These are phyloP conservation scores for Melanostigma gelatinosum DNA, from an alignment of 2,113 vertebrate genomes.

Conservation along the genomic window DNA sequence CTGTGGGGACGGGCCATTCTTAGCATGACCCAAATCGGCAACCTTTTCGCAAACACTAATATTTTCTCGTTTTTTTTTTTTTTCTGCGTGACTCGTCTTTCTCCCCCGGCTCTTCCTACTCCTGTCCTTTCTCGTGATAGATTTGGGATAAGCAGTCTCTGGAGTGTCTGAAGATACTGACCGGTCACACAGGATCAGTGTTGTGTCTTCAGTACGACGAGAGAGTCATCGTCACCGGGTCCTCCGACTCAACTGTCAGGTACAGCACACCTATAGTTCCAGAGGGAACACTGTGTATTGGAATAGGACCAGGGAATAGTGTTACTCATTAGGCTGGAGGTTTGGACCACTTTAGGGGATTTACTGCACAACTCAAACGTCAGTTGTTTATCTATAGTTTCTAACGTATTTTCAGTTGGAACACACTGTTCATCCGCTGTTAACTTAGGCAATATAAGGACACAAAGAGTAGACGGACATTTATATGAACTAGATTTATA, in stretches of 20 bases:
- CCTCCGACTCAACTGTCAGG: slow-evolving; percentile 99
- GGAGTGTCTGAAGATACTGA: slow-evolving; percentile 98
- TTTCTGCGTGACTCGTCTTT: slow-evolving; percentile 1
- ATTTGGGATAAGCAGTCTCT: slow-evolving; percentile 98
- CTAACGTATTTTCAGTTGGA: neutral
- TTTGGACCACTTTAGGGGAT: neutral
- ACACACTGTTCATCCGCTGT: neutral
- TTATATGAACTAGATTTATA: neutral
- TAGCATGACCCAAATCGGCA: slow-evolving; percentile 62
- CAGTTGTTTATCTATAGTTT: neutral
- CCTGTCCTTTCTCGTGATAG: slow-evolving; percentile 69
- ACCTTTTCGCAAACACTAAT: slow-evolving; percentile 43
- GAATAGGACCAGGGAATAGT: neutral
- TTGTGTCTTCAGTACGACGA: slow-evolving; percentile 98
- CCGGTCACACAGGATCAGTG: slow-evolving; percentile 97
- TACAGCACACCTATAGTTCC: slow-evolving; percentile 54
- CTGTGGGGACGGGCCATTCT: slow-evolving; percentile 60
- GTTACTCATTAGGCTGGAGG: neutral
- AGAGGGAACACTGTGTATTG: neutral
- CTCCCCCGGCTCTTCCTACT: neutral
- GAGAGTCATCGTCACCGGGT: slow-evolving; percentile 97
- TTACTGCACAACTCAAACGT: neutral
- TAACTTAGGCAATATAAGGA: neutral
- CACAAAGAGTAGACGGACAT: neutral
- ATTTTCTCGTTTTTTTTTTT: neutral